phyloP scores from a whole-genome alignment of 2,797 vertebrate species.

The Tragelaphus eurycerus region DNA sequence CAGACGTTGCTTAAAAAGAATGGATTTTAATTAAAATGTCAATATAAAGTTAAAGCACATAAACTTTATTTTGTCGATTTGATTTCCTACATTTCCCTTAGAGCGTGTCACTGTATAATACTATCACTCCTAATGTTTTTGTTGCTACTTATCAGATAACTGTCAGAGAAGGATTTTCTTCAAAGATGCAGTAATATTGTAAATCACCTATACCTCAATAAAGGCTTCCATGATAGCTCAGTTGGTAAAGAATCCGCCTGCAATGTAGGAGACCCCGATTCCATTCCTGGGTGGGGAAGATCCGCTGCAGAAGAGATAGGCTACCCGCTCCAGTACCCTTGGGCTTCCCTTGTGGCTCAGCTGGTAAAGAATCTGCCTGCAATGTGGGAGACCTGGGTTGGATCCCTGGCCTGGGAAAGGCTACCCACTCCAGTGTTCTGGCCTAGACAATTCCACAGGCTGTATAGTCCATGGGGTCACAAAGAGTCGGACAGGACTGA shows the following conservation, averaged over 20 bases:
- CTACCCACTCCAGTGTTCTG: not conserved
- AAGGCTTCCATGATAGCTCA: not conserved
- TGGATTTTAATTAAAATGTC: constrained; percentile 32
- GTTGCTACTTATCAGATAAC: not conserved
- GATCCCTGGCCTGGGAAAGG: not conserved
- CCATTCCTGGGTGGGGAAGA: not conserved
- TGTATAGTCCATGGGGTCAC: not conserved
- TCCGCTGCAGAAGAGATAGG: not conserved
- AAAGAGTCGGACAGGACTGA: not conserved
- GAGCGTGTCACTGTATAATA: not conserved
- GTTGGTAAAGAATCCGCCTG: not conserved
- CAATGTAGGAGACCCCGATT: not conserved
- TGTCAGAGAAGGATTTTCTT: constrained; percentile 8
- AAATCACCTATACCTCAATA: not conserved
- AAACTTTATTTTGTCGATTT: constrained; percentile 43
- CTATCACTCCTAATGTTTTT: not conserved
- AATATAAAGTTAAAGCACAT: constrained; percentile 53
- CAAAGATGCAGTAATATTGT: not conserved
- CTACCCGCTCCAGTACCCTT: not conserved
- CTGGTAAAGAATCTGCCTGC: not conserved
- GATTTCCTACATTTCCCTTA: not conserved
- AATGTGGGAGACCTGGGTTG: not conserved
- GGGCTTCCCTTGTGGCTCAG: not conserved
- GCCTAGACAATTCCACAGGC: not conserved
- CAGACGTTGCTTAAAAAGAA: not conserved